phyloP scores from a whole-genome alignment of 2,113 vertebrate species.

The Drymodes brunneopygia region DNA sequence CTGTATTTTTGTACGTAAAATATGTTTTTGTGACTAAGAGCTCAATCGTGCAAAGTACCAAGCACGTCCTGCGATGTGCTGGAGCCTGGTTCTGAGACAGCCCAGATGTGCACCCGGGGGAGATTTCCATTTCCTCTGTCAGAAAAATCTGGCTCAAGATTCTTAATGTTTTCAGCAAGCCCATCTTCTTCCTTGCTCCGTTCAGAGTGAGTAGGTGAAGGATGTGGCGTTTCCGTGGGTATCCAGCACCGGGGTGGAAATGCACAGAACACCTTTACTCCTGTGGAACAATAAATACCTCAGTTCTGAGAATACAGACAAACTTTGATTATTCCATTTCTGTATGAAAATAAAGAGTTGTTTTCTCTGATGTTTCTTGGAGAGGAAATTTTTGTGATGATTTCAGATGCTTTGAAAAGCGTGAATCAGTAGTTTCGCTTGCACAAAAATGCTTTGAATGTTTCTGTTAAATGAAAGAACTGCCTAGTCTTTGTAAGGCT shows the following conservation, averaged over 20 bases:
- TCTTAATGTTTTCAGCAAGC: neutral
- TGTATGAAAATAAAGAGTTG: slow-evolving; percentile 20
- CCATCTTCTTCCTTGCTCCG: neutral
- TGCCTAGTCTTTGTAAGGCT: slow-evolving; percentile 25
- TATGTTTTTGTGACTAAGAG: neutral
- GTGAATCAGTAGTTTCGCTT: neutral
- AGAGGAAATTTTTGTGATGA: slow-evolving; percentile 3
- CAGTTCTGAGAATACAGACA: neutral
- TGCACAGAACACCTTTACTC: neutral
- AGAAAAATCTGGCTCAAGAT: neutral
- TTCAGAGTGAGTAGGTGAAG: neutral
- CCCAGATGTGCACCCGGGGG: neutral
- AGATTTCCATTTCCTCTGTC: neutral
- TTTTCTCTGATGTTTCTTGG: neutral
- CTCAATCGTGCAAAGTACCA: neutral
- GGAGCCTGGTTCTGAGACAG: neutral
- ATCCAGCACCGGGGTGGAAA: neutral
- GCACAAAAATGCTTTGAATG: slow-evolving; percentile 14
- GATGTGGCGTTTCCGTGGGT: neutral
- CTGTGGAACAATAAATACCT: slow-evolving; percentile 43
- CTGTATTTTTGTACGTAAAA: slow-evolving; percentile 67
- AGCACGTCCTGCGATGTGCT: neutral
- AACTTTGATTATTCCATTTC: slow-evolving; percentile 2
- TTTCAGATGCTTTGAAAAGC: neutral
- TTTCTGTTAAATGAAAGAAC: slow-evolving; percentile 43